A percentile compares a stretch with the other conserved stretches of the same genome.
phyloP scores from a whole-genome alignment of 2,888 invertebrate species.

The Scelioninae gen. 1 region DNA sequence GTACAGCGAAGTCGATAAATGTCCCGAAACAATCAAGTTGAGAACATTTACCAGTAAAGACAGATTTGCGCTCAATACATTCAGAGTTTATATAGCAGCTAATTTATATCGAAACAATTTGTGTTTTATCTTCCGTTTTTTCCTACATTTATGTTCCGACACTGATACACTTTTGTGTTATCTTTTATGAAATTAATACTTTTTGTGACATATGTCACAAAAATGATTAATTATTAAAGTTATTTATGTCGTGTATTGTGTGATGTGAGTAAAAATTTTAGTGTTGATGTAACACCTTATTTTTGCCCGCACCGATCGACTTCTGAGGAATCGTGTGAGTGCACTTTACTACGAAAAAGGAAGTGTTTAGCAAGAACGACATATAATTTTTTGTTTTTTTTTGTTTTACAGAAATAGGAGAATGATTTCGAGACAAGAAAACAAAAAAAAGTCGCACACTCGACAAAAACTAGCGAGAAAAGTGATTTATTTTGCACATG shows the following conservation, averaged over 20 bases:
- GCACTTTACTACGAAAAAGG: conserved; percentile 7
- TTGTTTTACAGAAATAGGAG: neutral
- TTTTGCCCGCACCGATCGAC: conserved; percentile 12
- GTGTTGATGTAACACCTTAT: neutral
- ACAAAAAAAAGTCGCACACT: conserved; percentile 17
- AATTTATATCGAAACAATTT: neutral
- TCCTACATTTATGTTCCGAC: too few species aligned
- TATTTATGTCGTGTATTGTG: too few species aligned
- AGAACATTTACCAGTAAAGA: neutral
- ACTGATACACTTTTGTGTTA: too few species aligned
- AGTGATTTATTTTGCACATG: conserved; percentile 46
- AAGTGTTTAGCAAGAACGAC: conserved; percentile 4
- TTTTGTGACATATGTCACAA: too few species aligned
- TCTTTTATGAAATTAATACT: too few species aligned
- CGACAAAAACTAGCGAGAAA: conserved; percentile 31
- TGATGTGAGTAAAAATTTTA: too few species aligned
- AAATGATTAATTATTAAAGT: too few species aligned
- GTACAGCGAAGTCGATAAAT: conserved; percentile 23
- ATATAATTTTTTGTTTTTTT: conserved; percentile 23
- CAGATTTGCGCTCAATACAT: too few species aligned
- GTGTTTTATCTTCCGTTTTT: neutral
- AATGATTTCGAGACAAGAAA: conserved; percentile 34
- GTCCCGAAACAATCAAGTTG: conserved; percentile 7
- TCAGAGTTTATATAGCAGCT: too few species aligned
- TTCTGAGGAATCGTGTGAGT: conserved; percentile 12